phyloP scores from a whole-genome alignment of 2,797 vertebrate species.

The Urophycis tenuis region DNA sequence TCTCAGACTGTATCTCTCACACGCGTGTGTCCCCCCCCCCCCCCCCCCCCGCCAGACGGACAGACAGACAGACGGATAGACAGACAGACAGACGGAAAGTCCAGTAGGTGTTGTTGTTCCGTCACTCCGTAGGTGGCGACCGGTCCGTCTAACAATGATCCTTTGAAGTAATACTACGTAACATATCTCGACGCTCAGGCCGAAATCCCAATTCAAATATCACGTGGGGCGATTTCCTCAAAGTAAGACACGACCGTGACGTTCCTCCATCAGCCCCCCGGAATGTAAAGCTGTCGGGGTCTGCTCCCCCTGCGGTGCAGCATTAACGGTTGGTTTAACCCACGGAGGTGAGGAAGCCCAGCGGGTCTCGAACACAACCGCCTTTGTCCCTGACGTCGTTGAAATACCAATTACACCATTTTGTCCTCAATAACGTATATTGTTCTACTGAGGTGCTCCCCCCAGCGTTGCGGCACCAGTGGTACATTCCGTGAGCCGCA shows the following conservation, averaged over 20 bases:
- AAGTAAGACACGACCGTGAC: neutral
- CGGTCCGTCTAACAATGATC: neutral
- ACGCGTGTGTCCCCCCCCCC: neutral
- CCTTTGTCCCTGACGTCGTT: constrained; percentile 2
- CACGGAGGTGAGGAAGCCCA: neutral
- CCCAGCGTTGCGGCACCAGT: neutral
- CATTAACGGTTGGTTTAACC: neutral
- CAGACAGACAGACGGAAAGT: neutral
- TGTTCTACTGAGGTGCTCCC: neutral
- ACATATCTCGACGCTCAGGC: neutral
- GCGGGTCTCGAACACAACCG: neutral
- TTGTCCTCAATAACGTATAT: constrained; percentile 8
- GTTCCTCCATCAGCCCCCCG: neutral
- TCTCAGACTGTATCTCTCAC: neutral
- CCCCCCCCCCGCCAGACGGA: neutral
- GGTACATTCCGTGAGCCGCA: neutral
- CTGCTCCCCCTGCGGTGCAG: neutral
- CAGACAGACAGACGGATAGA: neutral
- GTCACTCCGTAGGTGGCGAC: neutral
- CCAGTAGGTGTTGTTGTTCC: neutral
- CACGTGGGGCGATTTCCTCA: neutral
- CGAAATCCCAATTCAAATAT: neutral
- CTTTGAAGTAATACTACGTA: neutral
- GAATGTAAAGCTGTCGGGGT: neutral
- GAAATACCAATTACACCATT: constrained; percentile 1